Percentiles rank a stretch among this genome's conserved stretches.
phyloP scores from a whole-genome alignment of 2,797 vertebrate genomes.

The Enteromius unitaeniatus region DNA sequence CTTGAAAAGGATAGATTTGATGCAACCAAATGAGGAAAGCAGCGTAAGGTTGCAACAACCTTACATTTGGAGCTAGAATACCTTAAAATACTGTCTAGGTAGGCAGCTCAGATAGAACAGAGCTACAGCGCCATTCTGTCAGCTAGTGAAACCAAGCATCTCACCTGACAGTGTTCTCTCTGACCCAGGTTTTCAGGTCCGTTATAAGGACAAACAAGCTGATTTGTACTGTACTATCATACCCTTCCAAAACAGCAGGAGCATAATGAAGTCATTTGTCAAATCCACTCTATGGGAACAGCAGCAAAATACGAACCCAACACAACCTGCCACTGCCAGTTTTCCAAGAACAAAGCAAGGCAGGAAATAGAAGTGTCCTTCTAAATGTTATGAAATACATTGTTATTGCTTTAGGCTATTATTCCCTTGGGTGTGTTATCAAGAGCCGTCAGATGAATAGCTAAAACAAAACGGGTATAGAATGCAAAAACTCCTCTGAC shows the following conservation, averaged over 20 bases:
- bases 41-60: not conserved
- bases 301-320: slow-evolving; percentile 44
- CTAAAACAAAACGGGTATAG: slow-evolving; percentile 31
- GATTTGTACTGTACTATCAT: slow-evolving; percentile 64
- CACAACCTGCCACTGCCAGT: slow-evolving; percentile 41
- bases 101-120: not conserved
- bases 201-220: slow-evolving; percentile 60
- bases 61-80: not conserved
- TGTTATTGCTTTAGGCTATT: slow-evolving; percentile 50
- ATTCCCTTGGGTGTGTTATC: slow-evolving; percentile 40
- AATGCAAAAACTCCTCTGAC: slow-evolving; percentile 25
- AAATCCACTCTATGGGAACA: slow-evolving; percentile 65
- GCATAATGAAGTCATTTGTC: slow-evolving; percentile 73
- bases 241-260: slow-evolving; percentile 66
- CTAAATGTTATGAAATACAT: slow-evolving; percentile 53
- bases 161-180: slow-evolving; percentile 52
- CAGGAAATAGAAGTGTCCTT: slow-evolving; percentile 56
- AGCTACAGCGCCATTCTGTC: slow-evolving; percentile 6
- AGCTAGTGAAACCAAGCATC: slow-evolving; percentile 8
- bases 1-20: not conserved
- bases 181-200: slow-evolving; percentile 61
- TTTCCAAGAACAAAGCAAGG: slow-evolving; percentile 49
- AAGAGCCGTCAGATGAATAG: slow-evolving; percentile 24
- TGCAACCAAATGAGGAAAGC: no score
- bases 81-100: not conserved